Base-by-base conservation (phyloP, 2,797 vertebrate species). In the Champsocephalus gunnari region DNA sequence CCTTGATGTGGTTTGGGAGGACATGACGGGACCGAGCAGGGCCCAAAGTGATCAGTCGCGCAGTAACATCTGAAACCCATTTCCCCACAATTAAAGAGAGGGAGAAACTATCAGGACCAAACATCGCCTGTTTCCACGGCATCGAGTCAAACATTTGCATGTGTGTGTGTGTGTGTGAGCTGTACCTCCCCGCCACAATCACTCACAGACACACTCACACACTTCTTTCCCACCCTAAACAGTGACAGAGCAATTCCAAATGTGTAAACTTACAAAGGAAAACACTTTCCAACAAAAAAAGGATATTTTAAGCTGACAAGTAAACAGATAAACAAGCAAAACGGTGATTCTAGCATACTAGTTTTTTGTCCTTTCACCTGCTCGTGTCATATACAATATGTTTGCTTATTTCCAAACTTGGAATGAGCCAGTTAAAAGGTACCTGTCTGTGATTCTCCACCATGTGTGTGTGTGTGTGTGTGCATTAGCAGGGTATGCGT, bases 31-130 rank as follows among this genome's bases (percentile, higher is more conserved):
- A 90, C 92, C 73, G 83, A 89, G 87, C 88, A 13, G 80, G 92
- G 87, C 92, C 91, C 85, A 88, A 92, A 93, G 93, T 94, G 94
- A 95, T 94, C 94, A 93, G 92, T 92, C 88, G 89, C 75, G 68
- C 87, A 87, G 91, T 79, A 91, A 95, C 95, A 96, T 95, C 94
- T 95, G 95, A 95, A 94, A 94, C 82, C 92, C 88, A 96, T 95
- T 95, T 93, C 91, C 92, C 92, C 89, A 91, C 93, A 95, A 95
- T 95, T 94, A 95, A 95, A 93, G 93, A 92, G 90, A 89, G 91
- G 92, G 88, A 91, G 85, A 92, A 92, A 88, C 93, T 94, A 95
- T 94, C 92, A 92, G 91, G 88, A 91, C 90, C 90, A 95, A 95
- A 96, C 93, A 95, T 94, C 73, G 80, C 70, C 91, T 66, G 92